Evolutionary conservation across 2,888 invertebrate species (phyloP), one percentile per base, ranked within the genome.

Genomic region (Hydroisotoma schaefferi): DNA sequence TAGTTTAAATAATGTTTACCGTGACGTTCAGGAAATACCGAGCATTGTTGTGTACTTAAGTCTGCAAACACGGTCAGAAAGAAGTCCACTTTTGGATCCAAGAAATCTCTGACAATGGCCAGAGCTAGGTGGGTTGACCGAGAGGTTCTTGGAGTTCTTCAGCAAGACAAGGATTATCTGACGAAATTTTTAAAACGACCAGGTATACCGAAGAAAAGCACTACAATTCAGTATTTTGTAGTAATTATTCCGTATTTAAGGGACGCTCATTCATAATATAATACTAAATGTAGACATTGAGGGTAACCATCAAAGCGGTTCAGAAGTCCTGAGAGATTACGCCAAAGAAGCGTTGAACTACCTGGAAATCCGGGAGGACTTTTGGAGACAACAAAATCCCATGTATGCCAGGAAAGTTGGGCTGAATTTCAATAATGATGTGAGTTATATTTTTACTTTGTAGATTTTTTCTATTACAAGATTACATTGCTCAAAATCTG

Each of bases 361-460:
- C 38, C 44, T 71, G 8, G 65, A 69, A 48, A 71, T 71, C 48
- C 61, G 71, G 2, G 69, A 71, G 53, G 53, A 66, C 1, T 71
- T 71, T 49, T 71, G 71, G 71, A 55, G 69, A 43, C 68, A 69
- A 38, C 69, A 69, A 47, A 69, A 69, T 53, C 71, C 71, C 10
- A 71, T 71, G 71, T 71, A 71, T 46, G 66, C 68, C 0, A 55
- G 71, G 28, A 69, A 68, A 59, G 56, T 67, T 28, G 69, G 71
- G 10, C 63, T 71, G 4, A 71, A 69, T 44, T 71, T 71, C 40
- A 71, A 71, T 37, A 69, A 71, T 52, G 64, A 69, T 29, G 70
- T 68, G 55, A 62, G 55, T 48, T 23, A 38, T 37, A 37, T 55
- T 10, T 10, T 33, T 33, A 10, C 33, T 15, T 33, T 33, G 6